Base-by-base conservation (phyloP, 2,113 vertebrate species). In the Pseudonaja textilis region DNA sequence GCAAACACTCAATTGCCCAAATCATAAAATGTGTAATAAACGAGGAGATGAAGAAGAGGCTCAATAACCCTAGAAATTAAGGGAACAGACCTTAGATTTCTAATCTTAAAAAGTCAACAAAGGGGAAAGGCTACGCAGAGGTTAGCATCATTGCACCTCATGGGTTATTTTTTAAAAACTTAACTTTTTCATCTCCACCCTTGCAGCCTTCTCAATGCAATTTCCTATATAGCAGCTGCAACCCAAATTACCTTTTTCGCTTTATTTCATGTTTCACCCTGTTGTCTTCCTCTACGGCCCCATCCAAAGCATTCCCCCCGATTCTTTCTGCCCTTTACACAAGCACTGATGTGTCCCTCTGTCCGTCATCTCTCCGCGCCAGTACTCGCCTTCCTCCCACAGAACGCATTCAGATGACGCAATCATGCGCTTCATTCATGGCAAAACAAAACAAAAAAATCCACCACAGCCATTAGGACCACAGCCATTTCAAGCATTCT, bases 271-370 rank as follows among this genome's bases (percentile, higher is more conserved):
- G 3, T 45, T 42, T 25, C 12, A 25, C 34, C 45, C 11, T 16
- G 11, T 14, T 87, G 45, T 50, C 86, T 50, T 50, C 0, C 50
- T 52, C 1, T 10, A 25, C 0, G 1, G 7, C 26, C 22, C 56
- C 5, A 23, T 29, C 14, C 5, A 3, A 39, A 0, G 8, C 55
- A n/a, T 54, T 47, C 16, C 1, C 8, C 1, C 39, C 0, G 10
- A 0, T 29, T 0, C 0, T 16, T 0, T 81, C 57, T 59, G 23
- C 57, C 0, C 10, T 22, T 0, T 50, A 2, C 18, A 18, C 0
- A 0, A 20, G 1, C 3, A 0, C 89, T 1, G 81, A 91, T 0
- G 7, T 1, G 45, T 8, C 89, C 4, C 0, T 0, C 0, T 0
- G 0, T 0, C 0, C 81, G 47, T 45, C 92, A 92, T 9, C 52